Conservation (phyloP, 2,797 vertebrate species). For the Tokudaia muenninki region DNA sequence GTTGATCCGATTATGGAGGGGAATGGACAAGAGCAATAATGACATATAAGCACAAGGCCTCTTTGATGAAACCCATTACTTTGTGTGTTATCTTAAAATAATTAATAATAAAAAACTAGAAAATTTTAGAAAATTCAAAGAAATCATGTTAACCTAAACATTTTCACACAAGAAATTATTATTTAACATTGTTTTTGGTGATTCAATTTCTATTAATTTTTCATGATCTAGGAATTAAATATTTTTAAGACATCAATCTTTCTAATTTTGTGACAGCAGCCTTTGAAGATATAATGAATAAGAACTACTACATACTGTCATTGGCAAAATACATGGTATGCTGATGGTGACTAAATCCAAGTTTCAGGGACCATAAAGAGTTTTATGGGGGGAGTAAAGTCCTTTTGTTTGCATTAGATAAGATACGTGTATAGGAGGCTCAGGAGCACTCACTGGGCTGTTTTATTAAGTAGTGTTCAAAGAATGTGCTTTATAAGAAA, state of each 20-base stretch:
- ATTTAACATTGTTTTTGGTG: not conserved
- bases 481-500: conserved; percentile 5
- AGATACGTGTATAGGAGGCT: conserved; percentile 25
- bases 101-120: not conserved
- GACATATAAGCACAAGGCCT: not conserved
- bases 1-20: not conserved
- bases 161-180: not conserved
- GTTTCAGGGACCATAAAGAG: conserved; percentile 67
- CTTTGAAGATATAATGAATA: not conserved
- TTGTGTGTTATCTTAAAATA: not conserved
- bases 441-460: not conserved
- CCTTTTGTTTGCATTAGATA: conserved; percentile 71
- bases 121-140: not conserved
- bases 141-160: not conserved
- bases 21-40: no score
- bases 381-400: conserved; percentile 65
- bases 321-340: not conserved
- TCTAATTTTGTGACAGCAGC: not conserved
- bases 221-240: not conserved
- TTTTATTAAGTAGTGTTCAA: conserved; percentile 65
- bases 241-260: not conserved
- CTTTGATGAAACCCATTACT: not conserved
- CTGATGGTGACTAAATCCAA: conserved; percentile 43
- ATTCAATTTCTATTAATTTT: conserved; percentile 43
- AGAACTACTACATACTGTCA: not conserved